Evolutionary conservation across 2,797 vertebrate genomes (phyloP).

Genomic region (Cyprinodon diabolis): DNA sequence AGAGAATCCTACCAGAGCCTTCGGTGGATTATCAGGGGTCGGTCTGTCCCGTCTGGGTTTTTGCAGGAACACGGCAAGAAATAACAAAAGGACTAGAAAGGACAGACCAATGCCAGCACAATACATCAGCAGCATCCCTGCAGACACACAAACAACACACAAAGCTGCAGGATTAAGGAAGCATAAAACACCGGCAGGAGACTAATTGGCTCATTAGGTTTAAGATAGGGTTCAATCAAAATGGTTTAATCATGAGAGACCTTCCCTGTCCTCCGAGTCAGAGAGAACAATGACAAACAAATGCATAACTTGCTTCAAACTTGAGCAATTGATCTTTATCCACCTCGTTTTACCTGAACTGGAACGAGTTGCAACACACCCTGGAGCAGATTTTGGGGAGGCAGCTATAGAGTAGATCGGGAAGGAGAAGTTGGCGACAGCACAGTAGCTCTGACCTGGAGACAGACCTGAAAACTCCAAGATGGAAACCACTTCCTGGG

Average conservation of each 20-base stretch:
- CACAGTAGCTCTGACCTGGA: conserved; percentile 72
- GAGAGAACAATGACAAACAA: neutral
- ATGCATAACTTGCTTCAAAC: neutral
- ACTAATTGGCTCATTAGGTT: neutral
- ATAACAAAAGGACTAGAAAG: conserved; percentile 47
- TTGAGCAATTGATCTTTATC: neutral
- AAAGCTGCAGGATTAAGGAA: neutral
- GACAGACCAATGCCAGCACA: conserved; percentile 44
- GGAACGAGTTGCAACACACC: conserved; percentile 60
- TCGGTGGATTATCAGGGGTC: conserved; percentile 48
- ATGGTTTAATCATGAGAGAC: neutral
- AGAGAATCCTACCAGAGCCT: conserved; percentile 50
- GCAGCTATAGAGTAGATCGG: conserved; percentile 61
- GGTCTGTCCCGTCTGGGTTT: conserved; percentile 18
- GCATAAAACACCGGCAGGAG: neutral
- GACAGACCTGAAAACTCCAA: conserved; percentile 59
- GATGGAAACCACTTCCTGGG: conserved; percentile 25
- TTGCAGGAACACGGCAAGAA: conserved; percentile 40
- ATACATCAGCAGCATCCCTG: conserved; percentile 46
- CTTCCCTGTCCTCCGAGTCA: neutral
- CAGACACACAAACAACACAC: neutral
- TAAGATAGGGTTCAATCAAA: neutral
- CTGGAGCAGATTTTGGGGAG: conserved; percentile 51
- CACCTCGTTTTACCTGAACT: conserved; percentile 33
- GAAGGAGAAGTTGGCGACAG: conserved; percentile 73